phyloP scores from a whole-genome alignment of 2,888 invertebrate genomes.

The Imbricaverruca yamaguchii region DNA sequence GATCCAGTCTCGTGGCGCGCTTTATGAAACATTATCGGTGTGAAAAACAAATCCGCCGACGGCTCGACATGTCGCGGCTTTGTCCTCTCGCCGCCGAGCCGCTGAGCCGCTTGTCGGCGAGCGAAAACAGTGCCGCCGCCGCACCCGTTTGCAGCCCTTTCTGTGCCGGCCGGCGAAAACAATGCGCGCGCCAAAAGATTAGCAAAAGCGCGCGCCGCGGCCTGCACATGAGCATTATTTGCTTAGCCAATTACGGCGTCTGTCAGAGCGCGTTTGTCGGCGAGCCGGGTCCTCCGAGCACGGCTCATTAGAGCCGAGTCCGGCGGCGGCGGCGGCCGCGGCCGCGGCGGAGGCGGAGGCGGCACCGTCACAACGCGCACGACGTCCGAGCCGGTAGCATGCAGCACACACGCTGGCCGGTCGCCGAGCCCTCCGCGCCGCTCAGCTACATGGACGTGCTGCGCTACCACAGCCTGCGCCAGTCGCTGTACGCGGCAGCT shows the following conservation, averaged over 20 bases:
- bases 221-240: not conserved
- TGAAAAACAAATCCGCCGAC: slow-evolving; percentile 6
- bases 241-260: slow-evolving; percentile 11
- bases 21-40: slow-evolving; percentile 12
- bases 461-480: not conserved
- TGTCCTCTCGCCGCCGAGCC: not conserved
- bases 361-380: not conserved
- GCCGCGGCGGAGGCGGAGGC: not conserved
- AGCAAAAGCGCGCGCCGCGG: not conserved
- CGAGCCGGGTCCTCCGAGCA: not conserved
- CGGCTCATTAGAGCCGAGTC: slow-evolving; percentile 5
- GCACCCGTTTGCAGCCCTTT: not conserved
- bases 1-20: not conserved
- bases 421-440: not conserved
- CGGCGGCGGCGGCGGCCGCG: not conserved
- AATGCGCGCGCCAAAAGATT: not conserved
- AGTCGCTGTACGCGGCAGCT: not conserved
- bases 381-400: not conserved
- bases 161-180: not conserved
- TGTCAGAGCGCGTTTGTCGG: not conserved
- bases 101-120: slow-evolving; percentile 18
- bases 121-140: not conserved
- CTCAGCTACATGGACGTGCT: not conserved
- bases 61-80: not conserved
- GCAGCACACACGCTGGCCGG: not conserved